A percentile compares a stretch with the other conserved stretches of the same genome.
phyloP scores from a whole-genome alignment of 2,888 invertebrate genomes.

The Aproaerema taeniolella region DNA sequence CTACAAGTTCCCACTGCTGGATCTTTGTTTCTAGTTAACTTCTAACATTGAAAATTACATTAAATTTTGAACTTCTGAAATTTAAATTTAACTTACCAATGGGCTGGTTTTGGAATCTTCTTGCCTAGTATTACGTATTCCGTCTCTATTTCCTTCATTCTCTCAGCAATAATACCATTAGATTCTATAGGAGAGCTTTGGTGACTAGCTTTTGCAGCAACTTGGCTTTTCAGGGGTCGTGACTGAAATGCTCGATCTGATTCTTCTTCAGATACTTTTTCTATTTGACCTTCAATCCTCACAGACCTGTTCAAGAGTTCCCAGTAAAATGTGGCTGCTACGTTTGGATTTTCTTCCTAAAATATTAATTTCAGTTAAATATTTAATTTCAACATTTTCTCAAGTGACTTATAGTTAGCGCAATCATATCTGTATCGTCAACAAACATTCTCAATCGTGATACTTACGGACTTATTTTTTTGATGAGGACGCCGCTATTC shows the following conservation, averaged over 20 bases:
- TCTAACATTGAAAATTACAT: no score
- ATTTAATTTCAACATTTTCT: no score
- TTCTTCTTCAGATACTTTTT: constrained; percentile 83
- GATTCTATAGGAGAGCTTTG: constrained; percentile 87
- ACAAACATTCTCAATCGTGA: no score
- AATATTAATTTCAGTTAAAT: constrained; percentile 35
- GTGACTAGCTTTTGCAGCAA: constrained; percentile 90
- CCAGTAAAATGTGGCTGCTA: constrained; percentile 96
- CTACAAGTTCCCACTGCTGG: no score
- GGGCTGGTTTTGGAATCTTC: constrained; percentile 85
- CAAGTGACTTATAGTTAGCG: no score
- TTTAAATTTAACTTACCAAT: constrained; percentile 87
- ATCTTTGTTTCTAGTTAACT: no score
- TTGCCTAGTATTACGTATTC: constrained; percentile 82
- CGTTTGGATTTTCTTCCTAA: constrained; percentile 89
- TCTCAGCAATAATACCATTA: constrained; percentile 83
- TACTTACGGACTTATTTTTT: no score
- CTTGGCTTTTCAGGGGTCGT: constrained; percentile 90
- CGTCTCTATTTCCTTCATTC: constrained; percentile 81
- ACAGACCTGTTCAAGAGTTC: constrained; percentile 89
- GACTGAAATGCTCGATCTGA: constrained; percentile 90
- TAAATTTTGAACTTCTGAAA: no score
- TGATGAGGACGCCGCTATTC: no score
- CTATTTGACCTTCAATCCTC: constrained; percentile 91
- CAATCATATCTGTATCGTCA: no score